Evolutionary conservation across 2,797 vertebrate species (phyloP), one percentile per base, ranked within the genome.

Genomic region (Danio choprae): DNA sequence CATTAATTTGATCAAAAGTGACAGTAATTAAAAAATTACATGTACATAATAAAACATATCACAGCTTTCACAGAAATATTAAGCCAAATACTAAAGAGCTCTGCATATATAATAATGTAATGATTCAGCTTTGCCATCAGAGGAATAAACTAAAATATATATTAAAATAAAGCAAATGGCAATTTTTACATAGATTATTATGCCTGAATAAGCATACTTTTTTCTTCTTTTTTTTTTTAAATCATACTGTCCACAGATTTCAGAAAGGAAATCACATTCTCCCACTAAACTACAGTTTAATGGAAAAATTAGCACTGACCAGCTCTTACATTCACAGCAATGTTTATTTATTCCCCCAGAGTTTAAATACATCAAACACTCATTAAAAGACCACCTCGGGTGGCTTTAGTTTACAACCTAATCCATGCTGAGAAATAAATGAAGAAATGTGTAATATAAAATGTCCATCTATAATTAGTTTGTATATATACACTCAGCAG

Each of bases 341-440:
- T 41, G 59, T 41, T 63, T 63, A 50, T 74, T 74, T 74, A 70
- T 55, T 70, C 40, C 67, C 48, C 53, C 29, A 69, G 46, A 69
- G 67, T 53, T 70, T 53, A 70, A 50, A 53, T 70, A 70, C 36
- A 63, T 13, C 11, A 36, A 74, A 38, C 10, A 48, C 44, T 74
- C 56, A 60, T 74, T 74, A 74, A 40, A 62, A 74, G 58, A 62
- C 8, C 18, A 64, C 38, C 48, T 53, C 46, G 40, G n/a, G 60
- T 51, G 22, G 29, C 29, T 50, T 62, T 38, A 40, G 18, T 74
- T 64, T 43, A 51, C 2, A 38, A 41, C 12, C 48, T 7, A 22
- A 64, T 65, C 53, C 4, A 75, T 64, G 75, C 18, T 43, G 9
- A 53, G 48, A 55, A 60, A 60, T 38, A 76, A 64, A 43, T 55